phyloP scores from a whole-genome alignment of 2,797 vertebrate species.

The Spinus pinus region DNA sequence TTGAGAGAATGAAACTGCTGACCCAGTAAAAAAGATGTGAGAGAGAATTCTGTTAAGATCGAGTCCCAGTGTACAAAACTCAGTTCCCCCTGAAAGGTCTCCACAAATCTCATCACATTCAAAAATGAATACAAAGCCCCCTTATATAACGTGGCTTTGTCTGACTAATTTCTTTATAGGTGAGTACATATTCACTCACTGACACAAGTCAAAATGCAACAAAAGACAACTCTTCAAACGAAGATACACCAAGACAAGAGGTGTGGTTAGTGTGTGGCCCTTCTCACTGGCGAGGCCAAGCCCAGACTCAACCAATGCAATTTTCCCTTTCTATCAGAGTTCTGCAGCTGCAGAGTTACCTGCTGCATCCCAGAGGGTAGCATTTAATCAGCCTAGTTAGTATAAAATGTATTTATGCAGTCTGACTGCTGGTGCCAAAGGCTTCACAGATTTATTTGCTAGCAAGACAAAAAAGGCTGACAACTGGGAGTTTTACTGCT shows the following conservation, averaged over 20 bases:
- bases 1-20: background rate
- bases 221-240: background rate
- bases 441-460: slow-evolving; percentile 11
- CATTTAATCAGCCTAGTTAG: background rate
- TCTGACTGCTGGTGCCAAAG: slow-evolving; percentile 31
- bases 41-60: background rate
- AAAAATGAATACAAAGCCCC: background rate
- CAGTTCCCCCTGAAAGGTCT: background rate
- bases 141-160: background rate
- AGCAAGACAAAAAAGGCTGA: slow-evolving; percentile 23
- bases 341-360: background rate
- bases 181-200: background rate
- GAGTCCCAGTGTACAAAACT: background rate
- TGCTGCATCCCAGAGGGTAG: background rate
- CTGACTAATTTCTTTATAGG: background rate
- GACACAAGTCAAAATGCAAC: background rate
- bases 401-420: background rate
- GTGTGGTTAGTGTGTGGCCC: fast-evolving
- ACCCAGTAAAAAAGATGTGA: background rate
- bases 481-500: background rate
- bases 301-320: background rate
- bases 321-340: background rate
- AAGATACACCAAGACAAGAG: background rate
- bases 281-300: background rate
- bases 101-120: background rate